These are phyloP conservation scores for Cotesia chilonis DNA, from an alignment of 1,140 invertebrate species.

Conservation along the genomic window DNA sequence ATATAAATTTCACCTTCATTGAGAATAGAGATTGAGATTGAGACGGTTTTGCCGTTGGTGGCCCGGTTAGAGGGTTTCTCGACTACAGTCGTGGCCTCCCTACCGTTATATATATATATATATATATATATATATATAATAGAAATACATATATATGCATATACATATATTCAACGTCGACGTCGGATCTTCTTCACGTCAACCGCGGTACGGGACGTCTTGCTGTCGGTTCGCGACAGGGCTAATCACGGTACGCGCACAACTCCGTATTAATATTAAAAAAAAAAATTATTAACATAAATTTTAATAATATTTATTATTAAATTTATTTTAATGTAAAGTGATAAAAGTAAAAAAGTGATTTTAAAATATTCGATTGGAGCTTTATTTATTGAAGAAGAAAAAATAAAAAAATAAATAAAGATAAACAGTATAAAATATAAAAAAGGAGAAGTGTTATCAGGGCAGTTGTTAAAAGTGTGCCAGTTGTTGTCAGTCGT, in stretches of 20 bases:
- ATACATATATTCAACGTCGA: background rate
- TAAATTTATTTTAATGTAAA: background rate
- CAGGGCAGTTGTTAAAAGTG: background rate
- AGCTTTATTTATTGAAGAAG: background rate
- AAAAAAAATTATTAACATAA: background rate
- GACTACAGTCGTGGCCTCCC: constrained; percentile 35
- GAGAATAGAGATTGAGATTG: constrained; percentile 8
- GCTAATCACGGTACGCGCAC: background rate
- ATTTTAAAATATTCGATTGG: background rate
- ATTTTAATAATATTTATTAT: background rate
- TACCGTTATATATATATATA: too few species aligned
- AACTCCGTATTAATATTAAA: too few species aligned
- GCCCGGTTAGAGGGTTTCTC: constrained; percentile 45
- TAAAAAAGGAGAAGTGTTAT: background rate
- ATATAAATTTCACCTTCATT: constrained; percentile 32
- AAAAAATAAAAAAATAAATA: background rate
- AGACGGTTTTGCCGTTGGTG: constrained; percentile 40
- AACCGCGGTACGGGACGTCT: constrained; percentile 18
- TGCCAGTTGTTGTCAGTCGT: constrained; percentile 9
- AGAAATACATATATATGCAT: too few species aligned
- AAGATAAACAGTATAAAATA: background rate
- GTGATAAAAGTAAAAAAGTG: too few species aligned
- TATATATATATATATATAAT: too few species aligned
- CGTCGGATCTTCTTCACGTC: constrained; percentile 33
- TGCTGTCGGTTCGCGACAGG: background rate